Conservation (phyloP, 2,797 vertebrate genomes). For the Clamator glandarius region DNA sequence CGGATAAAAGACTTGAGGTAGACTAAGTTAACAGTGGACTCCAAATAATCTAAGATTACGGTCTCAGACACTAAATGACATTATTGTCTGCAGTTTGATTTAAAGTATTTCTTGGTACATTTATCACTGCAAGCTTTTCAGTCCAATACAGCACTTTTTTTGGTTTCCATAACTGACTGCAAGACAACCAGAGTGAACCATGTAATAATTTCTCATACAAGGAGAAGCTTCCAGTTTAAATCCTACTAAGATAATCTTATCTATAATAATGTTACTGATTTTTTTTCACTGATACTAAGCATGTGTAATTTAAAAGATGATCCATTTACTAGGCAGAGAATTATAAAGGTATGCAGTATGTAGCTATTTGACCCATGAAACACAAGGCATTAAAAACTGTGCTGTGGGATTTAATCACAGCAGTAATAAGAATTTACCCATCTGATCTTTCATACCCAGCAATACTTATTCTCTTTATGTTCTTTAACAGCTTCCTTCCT, state of each 20-base stretch:
- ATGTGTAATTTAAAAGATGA: constrained; percentile 6
- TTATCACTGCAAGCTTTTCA: background rate
- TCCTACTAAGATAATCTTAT: constrained; percentile 15
- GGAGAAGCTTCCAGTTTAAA: background rate
- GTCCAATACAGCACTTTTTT: background rate
- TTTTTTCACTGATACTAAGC: background rate
- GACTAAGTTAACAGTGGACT: background rate
- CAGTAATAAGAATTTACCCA: constrained; percentile 19
- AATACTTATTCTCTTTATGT: constrained; percentile 1
- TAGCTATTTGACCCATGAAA: constrained; percentile 23
- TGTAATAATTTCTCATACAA: background rate
- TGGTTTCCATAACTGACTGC: background rate
- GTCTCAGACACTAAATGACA: background rate
- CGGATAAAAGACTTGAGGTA: background rate
- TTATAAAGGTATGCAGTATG: background rate
- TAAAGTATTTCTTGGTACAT: background rate
- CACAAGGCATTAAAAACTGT: constrained; percentile 2
- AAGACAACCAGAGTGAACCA: background rate
- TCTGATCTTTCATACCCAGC: constrained; percentile 31
- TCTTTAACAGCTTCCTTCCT: constrained; percentile 6
- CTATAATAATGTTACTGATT: background rate
- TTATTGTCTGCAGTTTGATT: background rate
- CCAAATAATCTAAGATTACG: background rate
- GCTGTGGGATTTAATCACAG: constrained; percentile 30
- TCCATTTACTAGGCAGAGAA: constrained; percentile 26